Conservation (phyloP, 2,797 vertebrate species). For the Vultur gryphus region DNA sequence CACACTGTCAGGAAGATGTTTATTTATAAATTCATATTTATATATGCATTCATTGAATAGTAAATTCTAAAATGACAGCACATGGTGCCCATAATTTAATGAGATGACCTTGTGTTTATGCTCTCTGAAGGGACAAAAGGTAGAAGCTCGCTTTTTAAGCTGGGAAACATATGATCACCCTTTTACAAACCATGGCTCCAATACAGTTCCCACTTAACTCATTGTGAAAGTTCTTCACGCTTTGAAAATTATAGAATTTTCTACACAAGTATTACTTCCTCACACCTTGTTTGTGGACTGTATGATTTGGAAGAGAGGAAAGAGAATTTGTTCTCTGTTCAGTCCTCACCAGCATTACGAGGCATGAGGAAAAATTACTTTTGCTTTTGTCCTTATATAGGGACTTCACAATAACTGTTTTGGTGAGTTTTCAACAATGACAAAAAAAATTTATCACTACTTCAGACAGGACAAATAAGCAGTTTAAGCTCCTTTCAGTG, state of each 20-base stretch:
- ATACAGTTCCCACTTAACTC: background rate
- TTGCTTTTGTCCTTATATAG: background rate
- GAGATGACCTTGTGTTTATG: background rate
- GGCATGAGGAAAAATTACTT: background rate
- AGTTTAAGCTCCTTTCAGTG: background rate
- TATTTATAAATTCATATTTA: background rate
- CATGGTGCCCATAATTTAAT: background rate
- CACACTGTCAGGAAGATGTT: background rate
- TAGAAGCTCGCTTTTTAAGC: background rate
- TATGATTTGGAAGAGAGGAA: background rate
- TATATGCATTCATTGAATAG: background rate
- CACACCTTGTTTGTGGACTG: background rate
- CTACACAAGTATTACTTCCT: background rate
- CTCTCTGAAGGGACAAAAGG: background rate
- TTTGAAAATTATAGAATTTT: background rate
- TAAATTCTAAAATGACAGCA: constrained; percentile 7
- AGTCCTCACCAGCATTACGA: background rate
- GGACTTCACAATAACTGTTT: background rate
- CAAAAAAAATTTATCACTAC: background rate
- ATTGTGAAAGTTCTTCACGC: background rate
- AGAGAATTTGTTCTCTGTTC: background rate
- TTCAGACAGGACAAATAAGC: background rate
- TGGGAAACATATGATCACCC: background rate
- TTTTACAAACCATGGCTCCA: background rate
- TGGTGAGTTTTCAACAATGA: background rate